Evolutionary conservation across 2,888 invertebrate genomes (phyloP).

Genomic region (Eutolmus rufibarbis): DNA sequence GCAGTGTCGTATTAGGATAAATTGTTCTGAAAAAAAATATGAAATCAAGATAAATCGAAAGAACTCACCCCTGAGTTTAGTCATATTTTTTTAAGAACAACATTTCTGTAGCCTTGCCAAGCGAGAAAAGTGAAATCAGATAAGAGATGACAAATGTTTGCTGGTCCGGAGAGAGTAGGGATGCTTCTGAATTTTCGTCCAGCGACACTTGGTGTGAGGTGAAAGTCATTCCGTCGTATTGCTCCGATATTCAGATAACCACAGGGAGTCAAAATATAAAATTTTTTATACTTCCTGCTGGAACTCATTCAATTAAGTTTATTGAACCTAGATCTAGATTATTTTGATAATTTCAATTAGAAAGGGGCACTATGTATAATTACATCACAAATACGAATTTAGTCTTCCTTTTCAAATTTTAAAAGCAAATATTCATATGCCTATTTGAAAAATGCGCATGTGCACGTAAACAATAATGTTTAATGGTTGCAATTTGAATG

Average conservation of each 20-base stretch:
- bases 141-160: constrained; percentile 19
- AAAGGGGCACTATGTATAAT: neutral
- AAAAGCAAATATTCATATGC: too few relatives aligned
- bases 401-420: too few relatives aligned
- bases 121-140: constrained; percentile 25
- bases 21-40: neutral
- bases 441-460: neutral
- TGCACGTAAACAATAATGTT: neutral
- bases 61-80: constrained; percentile 10
- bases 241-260: neutral
- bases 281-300: neutral
- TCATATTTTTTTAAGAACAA: constrained; percentile 13
- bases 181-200: neutral
- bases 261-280: neutral
- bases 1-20: constrained; percentile 34
- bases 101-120: neutral
- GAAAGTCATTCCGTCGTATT: neutral
- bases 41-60: constrained; percentile 36
- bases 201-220: neutral
- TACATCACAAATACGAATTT: too few relatives aligned
- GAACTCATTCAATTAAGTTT: constrained; percentile 1
- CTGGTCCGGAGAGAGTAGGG: neutral
- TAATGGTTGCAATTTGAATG: neutral
- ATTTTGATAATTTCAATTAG: neutral
- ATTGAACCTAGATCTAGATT: neutral